These are phyloP conservation scores for Halichondria panicea DNA, from an alignment of 37 sponge, comb jelly and placozoan genomes.

Conservation along the genomic window DNA sequence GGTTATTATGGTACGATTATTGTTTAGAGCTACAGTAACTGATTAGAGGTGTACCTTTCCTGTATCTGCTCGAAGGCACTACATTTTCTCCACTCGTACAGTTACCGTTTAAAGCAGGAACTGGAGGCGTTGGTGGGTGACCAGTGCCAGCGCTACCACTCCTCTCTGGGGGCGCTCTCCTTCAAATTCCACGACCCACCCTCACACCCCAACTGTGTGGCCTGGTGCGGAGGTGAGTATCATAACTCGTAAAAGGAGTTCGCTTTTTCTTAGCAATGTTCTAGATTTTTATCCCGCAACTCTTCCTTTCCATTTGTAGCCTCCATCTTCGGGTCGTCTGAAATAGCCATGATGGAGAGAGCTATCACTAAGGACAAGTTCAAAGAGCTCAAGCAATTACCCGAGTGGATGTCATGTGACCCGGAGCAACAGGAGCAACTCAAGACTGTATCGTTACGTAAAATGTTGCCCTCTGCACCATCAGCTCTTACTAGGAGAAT, in stretches of 20 bases:
- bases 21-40: not conserved
- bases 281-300: not conserved
- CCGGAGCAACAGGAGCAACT: conserved; percentile 56
- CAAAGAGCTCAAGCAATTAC: conserved; percentile 58
- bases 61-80: no score
- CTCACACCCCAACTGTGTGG: conserved; percentile 53
- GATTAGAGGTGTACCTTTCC: no score
- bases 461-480: conserved; percentile 39
- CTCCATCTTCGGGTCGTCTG: conserved; percentile 73
- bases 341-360: conserved; percentile 68
- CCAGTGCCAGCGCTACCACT: conserved; percentile 18
- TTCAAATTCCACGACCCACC: conserved; percentile 80
- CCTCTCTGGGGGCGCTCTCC: conserved; percentile 15
- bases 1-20: no score
- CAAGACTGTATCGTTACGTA: conserved; percentile 23
- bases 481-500: no score
- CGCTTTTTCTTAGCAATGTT: not conserved
- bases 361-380: conserved; percentile 66
- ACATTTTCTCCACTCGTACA: conserved; percentile 12
- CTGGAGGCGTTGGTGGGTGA: conserved; percentile 35
- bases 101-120: conserved; percentile 77
- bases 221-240: conserved; percentile 79
- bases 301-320: conserved; percentile 24
- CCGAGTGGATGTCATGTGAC: conserved; percentile 85
- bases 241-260: not conserved